Conservation (phyloP, 1,140 invertebrate genomes). For the Drosophila micromelanica region DNA sequence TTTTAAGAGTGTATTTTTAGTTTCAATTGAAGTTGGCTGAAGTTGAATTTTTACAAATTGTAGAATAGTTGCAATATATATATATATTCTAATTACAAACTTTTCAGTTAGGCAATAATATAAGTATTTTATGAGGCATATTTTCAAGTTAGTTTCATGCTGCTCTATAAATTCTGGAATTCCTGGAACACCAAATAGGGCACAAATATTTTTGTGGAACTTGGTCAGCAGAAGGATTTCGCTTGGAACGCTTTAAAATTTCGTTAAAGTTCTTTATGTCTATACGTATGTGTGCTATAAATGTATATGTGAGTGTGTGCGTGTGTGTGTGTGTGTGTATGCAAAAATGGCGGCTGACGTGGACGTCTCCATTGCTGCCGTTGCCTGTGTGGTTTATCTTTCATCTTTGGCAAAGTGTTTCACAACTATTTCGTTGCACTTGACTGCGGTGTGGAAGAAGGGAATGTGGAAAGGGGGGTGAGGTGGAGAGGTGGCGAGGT, state of each 20-base stretch:
- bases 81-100: no score
- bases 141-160: not conserved
- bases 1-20: no score
- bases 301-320: not conserved
- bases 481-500: not conserved
- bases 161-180: not conserved
- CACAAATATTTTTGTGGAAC: slow-evolving; percentile 10
- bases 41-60: not conserved
- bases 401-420: slow-evolving; percentile 82
- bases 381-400: slow-evolving; percentile 74
- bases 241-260: slow-evolving; percentile 30
- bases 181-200: not conserved
- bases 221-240: slow-evolving; percentile 13
- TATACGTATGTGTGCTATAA: slow-evolving; percentile 5
- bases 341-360: slow-evolving; percentile 51
- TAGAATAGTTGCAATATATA: no score
- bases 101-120: not conserved
- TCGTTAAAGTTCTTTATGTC: slow-evolving; percentile 15
- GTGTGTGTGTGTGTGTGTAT: slow-evolving; percentile 26
- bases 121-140: not conserved
- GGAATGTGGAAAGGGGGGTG: slow-evolving; percentile 5
- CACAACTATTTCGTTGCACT: slow-evolving; percentile 81
- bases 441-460: slow-evolving; percentile 51
- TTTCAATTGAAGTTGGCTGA: not conserved
- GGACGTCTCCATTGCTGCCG: slow-evolving; percentile 33